Base-by-base conservation (phyloP, 2,113 vertebrate species). In the Entelurus aequoreus region DNA sequence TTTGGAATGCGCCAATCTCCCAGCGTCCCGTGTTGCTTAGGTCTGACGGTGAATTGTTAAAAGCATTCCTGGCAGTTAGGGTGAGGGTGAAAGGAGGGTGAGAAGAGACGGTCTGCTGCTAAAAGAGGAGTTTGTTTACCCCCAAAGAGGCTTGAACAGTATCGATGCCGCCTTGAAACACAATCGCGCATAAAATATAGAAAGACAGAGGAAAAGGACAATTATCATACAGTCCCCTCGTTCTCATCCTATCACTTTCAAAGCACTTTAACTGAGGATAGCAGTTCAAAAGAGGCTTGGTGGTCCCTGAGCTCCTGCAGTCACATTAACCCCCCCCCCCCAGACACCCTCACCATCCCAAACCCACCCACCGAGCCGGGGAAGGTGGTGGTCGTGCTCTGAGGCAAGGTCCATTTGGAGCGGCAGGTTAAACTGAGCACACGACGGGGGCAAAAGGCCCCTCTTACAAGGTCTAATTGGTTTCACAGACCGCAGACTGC, bases 1-100 rank as follows among this genome's bases (percentile, higher is more conserved):
- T 74, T 71, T 78, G 86, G 88, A 90, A 91, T 90, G 87, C 60
- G 75, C 82, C 86, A 87, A 84, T 89, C 88, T 87, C 76, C 69
- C 75, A 59, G 73, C 28, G 63, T 82, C 79, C 88, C 80, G 55
- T 75, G 81, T 87, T 82, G 81, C 77, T 79, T 65, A 65, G 62
- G 72, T 82, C 79, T 47, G 16, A 84, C 74, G 55, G 77, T 75
- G 74, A 83, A 86, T 81, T 74, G 77, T 87, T 90, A 86, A 89
- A 89, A 88, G 90, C 88, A 91, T 90, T 90, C 88, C 87, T 74
- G 80, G 68, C 69, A 48, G 80, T 72, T 65, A 65, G 72, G 74
- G 75, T 74, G 82, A 75, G 77, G 84, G 75, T 77, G 77, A 78
- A 80, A 84, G 69, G 71, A 77, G 76, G 78, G 83, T 82, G 77